Base-by-base conservation (phyloP, 2,888 invertebrate genomes). In the Lymantria dispar region DNA sequence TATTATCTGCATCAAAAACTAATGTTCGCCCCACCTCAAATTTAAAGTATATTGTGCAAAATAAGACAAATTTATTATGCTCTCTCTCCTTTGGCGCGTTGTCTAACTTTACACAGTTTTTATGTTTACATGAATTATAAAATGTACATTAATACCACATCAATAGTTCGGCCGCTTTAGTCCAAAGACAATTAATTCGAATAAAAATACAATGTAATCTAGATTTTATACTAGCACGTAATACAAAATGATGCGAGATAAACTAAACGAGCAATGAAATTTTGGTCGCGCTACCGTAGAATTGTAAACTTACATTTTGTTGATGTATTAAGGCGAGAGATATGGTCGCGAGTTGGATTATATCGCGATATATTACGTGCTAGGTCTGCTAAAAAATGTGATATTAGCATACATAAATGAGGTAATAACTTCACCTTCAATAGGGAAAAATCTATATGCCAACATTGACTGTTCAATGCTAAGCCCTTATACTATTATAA, bases 1-100 rank as follows among this genome's bases (percentile, higher is more conserved):
- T 80, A 71, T 71, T 79, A 78, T 78, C 69, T 72, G 74, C 68
- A 67, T 69, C 74, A 62, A 60, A n/a, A 48, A 60, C 43, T 56
- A 57, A 22, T 54, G 47, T 62, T 44, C 31, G 72, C 69, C 61
- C 49, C 56, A n/a, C n/a, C 62, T 22, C 22, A 22, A 22, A 3
- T 22, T 22, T 22, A 65, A 58, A 59, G 48, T 62, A 60, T 64
- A 67, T 72, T 74, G 75, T 74, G 77, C 74, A 72, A 74, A 74
- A 72, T 67, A 71, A 76, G 70, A 74, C 70, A 63, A 22, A 55
- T 60, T 56, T 74, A 72, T 74, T 74, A 72, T 76, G 70, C 76
- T 76, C 74, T 74, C 22, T 22, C 74, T 72, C 72, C 68, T 70
- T 70, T 71, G 65, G 59, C 51, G 46, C 47, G 67, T 63, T 64